Percentiles rank a stretch among this genome's conserved stretches.
phyloP scores from a whole-genome alignment of 2,888 invertebrate genomes.

The Aphrophora alni region DNA sequence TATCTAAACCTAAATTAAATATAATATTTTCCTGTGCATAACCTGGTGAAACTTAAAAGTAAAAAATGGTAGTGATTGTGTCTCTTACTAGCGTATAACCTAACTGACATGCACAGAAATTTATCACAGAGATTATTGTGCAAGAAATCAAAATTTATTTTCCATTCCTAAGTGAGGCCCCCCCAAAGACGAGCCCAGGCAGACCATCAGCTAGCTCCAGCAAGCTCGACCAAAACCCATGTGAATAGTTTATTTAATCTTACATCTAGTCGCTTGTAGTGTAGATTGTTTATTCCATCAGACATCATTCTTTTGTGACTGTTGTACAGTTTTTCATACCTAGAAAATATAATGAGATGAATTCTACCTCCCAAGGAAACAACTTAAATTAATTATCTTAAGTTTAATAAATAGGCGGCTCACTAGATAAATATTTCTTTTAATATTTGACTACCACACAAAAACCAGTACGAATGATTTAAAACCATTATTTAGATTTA shows the following conservation, averaged over 20 bases:
- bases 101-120: background rate
- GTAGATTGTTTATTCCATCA: constrained; percentile 86
- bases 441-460: too few relatives aligned
- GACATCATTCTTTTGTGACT: constrained; percentile 82
- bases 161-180: background rate
- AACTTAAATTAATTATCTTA: too few relatives aligned
- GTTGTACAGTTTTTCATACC: constrained; percentile 83
- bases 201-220: constrained; percentile 75
- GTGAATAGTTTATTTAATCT: constrained; percentile 79
- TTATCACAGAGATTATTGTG: constrained; percentile 2
- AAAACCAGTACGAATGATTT: too few relatives aligned
- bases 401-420: too few relatives aligned
- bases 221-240: constrained; percentile 79
- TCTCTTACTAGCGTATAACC: background rate
- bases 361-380: too few relatives aligned
- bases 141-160: background rate
- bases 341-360: constrained; percentile 57
- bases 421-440: too few relatives aligned
- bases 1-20: too few relatives aligned
- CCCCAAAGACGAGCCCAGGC: constrained; percentile 52
- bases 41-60: background rate
- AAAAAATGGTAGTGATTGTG: background rate
- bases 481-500: too few relatives aligned
- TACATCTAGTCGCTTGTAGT: constrained; percentile 74
- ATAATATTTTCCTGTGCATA: too few relatives aligned